Conservation (phyloP, 2,113 vertebrate species). For the Calonectris borealis region DNA sequence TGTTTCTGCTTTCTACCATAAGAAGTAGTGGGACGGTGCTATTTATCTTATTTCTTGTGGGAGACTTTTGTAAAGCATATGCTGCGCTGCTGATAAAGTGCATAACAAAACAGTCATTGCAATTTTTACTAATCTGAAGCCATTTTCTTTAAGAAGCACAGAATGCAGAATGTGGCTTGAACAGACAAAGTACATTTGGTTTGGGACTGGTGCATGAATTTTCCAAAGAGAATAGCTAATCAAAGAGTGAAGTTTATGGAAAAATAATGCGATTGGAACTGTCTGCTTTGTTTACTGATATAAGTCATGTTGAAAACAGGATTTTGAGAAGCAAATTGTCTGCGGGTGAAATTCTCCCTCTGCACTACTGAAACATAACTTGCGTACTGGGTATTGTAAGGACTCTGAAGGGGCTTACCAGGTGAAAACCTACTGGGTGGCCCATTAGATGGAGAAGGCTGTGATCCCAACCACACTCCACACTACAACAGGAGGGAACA, state of each 20-base stretch:
- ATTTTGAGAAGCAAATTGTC: slow-evolving; percentile 2
- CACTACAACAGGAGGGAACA: background rate
- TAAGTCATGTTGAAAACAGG: background rate
- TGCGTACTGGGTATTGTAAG: background rate
- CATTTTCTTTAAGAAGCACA: slow-evolving; percentile 4
- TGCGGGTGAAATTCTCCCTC: background rate
- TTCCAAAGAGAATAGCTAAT: slow-evolving; percentile 52
- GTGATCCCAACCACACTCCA: background rate
- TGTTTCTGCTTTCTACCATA: slow-evolving; percentile 14
- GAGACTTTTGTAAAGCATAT: background rate
- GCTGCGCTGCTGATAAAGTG: background rate
- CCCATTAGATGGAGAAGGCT: background rate
- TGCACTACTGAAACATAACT: background rate
- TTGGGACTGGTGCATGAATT: background rate
- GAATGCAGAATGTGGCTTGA: background rate
- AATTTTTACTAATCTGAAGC: slow-evolving; percentile 34
- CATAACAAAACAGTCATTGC: background rate
- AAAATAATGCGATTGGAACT: slow-evolving; percentile 1
- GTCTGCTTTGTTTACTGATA: slow-evolving; percentile 24
- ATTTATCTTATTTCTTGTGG: slow-evolving; percentile 42
- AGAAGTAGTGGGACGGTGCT: background rate
- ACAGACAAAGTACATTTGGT: background rate
- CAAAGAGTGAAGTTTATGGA: slow-evolving; percentile 16
- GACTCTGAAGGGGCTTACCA: background rate
- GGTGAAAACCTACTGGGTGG: background rate